phyloP scores from a whole-genome alignment of 2,797 vertebrate genomes.

The Pristis pectinata region DNA sequence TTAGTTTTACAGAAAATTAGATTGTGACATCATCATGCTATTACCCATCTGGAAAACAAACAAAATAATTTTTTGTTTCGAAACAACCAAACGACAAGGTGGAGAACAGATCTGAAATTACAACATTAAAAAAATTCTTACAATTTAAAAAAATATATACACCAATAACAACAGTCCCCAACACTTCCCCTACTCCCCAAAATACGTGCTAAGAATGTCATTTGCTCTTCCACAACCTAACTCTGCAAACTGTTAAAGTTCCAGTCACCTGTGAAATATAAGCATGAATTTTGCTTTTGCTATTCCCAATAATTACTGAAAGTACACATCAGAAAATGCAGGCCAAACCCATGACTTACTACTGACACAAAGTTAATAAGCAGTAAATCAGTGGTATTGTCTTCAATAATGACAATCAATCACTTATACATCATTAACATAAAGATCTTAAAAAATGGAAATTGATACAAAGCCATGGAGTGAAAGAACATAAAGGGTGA shows the following conservation, averaged over 20 bases:
- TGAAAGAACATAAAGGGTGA: not conserved
- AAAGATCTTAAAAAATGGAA: not conserved
- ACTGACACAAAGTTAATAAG: not conserved
- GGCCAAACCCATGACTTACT: not conserved
- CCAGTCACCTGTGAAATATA: not conserved
- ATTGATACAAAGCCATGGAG: not conserved
- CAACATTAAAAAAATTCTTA: too few relatives aligned
- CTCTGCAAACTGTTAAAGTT: not conserved
- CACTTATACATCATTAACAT: not conserved
- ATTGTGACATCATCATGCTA: not conserved
- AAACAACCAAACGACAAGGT: too few relatives aligned
- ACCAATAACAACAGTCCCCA: too few relatives aligned
- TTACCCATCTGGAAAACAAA: not conserved
- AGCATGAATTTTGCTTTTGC: not conserved
- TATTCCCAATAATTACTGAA: not conserved
- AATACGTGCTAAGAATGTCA: too few relatives aligned
- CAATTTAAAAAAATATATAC: too few relatives aligned
- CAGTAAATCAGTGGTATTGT: not conserved
- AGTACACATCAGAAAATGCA: not conserved
- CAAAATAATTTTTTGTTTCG: too few relatives aligned
- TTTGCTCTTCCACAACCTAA: too few relatives aligned
- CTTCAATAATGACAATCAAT: too few relatives aligned
- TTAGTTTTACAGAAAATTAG: not conserved
- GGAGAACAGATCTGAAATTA: too few relatives aligned
- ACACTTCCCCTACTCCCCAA: too few relatives aligned